phyloP scores from a whole-genome alignment of 2,888 invertebrate species.

The Patella pellucida region DNA sequence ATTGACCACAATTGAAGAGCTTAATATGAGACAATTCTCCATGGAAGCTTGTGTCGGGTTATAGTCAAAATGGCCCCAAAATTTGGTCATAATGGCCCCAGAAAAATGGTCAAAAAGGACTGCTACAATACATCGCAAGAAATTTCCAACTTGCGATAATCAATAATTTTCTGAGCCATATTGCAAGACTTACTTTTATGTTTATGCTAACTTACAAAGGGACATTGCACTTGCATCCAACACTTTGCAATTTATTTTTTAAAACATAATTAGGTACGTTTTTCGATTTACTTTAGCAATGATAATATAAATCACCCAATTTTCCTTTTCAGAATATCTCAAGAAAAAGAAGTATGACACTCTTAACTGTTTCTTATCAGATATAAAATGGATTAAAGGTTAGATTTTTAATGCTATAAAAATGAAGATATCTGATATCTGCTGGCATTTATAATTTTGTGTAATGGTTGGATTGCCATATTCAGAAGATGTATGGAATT shows the following conservation, averaged over 20 bases:
- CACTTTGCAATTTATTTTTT: constrained; percentile 2
- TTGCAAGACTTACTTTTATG: no score
- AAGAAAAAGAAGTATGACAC: constrained; percentile 10
- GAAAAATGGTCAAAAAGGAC: no score
- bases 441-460: constrained; percentile 10
- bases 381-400: constrained; percentile 8
- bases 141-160: no score
- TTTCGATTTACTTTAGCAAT: not conserved
- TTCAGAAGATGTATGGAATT: constrained; percentile 1
- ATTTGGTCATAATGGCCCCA: no score
- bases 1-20: no score
- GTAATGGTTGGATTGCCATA: constrained; percentile 7
- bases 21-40: no score
- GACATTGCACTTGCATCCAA: not conserved
- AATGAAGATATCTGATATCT: not conserved
- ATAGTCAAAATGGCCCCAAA: no score
- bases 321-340: not conserved
- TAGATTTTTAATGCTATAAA: constrained; percentile 5
- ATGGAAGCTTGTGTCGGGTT: no score
- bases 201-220: not conserved
- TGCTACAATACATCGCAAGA: no score
- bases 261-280: not conserved
- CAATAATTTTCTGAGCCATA: no score
- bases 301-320: constrained; percentile 10
- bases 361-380: constrained; percentile 2